Evolutionary conservation across 2,113 vertebrate species (phyloP).

Genomic region (Bambusicola thoracicus): DNA sequence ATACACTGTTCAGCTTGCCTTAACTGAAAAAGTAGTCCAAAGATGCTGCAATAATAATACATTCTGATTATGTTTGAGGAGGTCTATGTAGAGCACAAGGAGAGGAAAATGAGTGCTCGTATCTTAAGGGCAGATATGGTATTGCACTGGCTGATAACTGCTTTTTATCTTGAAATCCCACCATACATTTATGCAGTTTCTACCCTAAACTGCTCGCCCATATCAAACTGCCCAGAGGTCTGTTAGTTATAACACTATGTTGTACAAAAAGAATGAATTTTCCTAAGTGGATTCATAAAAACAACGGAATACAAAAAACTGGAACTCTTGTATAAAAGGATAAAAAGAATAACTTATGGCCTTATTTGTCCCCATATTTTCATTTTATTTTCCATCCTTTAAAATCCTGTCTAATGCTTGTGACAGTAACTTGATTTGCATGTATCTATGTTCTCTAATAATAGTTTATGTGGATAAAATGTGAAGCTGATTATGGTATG

Average conservation of each 20-base stretch:
- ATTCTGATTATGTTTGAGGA: background rate
- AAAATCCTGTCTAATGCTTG: background rate
- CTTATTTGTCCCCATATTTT: background rate
- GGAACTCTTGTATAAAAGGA: background rate
- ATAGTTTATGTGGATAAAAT: background rate
- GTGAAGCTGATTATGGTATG: background rate
- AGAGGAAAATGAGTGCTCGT: background rate
- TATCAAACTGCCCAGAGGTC: background rate
- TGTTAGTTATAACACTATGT: background rate
- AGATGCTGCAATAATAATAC: background rate
- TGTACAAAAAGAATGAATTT: background rate
- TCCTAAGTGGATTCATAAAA: background rate
- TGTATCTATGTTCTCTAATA: background rate
- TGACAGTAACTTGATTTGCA: background rate
- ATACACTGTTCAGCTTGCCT: background rate
- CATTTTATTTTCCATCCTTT: background rate
- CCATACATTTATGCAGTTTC: background rate
- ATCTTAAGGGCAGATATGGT: background rate
- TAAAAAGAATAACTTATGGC: background rate
- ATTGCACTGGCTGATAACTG: background rate
- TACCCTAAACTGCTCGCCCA: background rate
- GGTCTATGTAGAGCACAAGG: background rate
- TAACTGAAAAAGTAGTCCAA: background rate
- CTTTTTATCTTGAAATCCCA: background rate
- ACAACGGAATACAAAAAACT: background rate